Percentiles rank a stretch among this genome's conserved stretches.
These are phyloP conservation scores for Vespertilio murinus DNA, from an alignment of 2,797 vertebrate genomes.

Conservation along the genomic window DNA sequence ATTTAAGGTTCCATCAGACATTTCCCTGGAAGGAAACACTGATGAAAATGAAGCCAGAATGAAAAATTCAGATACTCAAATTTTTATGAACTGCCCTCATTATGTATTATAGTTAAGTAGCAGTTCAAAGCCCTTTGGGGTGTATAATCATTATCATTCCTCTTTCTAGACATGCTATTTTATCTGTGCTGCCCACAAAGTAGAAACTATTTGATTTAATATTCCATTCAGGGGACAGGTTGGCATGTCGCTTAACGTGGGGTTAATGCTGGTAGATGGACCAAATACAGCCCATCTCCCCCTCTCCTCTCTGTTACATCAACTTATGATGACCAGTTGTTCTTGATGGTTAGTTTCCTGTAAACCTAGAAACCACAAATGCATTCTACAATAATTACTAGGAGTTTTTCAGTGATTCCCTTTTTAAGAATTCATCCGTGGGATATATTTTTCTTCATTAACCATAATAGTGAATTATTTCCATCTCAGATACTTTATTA, in stretches of 20 bases:
- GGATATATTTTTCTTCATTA: not conserved
- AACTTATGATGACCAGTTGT: constrained; percentile 34
- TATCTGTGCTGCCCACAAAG: constrained; percentile 69
- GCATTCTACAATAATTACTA: not conserved
- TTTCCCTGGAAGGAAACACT: not conserved
- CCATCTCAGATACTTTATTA: not conserved
- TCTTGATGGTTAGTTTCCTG: constrained; percentile 38
- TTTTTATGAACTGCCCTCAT: constrained; percentile 67
- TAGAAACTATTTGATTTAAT: constrained; percentile 76
- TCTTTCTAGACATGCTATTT: constrained; percentile 65
- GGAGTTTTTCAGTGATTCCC: not conserved
- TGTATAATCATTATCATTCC: constrained; percentile 69
- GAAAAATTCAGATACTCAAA: constrained; percentile 3
- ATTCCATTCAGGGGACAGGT: constrained; percentile 72
- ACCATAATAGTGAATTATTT: not conserved
- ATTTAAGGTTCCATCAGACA: not conserved
- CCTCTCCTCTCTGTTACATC: not conserved
- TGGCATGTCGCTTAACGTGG: not conserved
- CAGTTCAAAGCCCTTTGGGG: constrained; percentile 54
- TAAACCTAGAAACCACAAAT: constrained; percentile 33
- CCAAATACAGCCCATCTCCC: not conserved
- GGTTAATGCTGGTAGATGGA: not conserved
- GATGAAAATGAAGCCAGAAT: constrained; percentile 22
- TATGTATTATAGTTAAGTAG: constrained; percentile 63
- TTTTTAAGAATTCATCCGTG: not conserved